Evolutionary conservation across 2,797 vertebrate species (phyloP).

Genomic region (Silurus lanzhouensis): DNA sequence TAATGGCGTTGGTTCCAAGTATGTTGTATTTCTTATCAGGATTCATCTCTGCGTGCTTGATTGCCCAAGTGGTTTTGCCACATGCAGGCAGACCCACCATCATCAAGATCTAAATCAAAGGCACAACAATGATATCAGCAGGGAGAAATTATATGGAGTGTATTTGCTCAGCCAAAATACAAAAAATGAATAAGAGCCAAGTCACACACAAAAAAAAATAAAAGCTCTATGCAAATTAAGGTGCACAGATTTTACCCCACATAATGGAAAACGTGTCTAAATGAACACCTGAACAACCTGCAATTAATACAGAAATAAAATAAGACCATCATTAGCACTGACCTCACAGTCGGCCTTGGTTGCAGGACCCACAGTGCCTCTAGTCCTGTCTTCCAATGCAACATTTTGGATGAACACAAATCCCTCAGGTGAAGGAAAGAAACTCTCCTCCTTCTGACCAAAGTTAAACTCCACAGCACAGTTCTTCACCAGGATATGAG

Average conservation of each 20-base stretch:
- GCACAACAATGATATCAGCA: background rate
- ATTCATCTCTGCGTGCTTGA: slow-evolving; percentile 80
- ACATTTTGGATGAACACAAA: slow-evolving; percentile 83
- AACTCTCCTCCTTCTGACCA: slow-evolving; percentile 84
- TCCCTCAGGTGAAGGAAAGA: slow-evolving; percentile 81
- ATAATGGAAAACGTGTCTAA: background rate
- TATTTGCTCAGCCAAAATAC: background rate
- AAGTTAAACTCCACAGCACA: slow-evolving; percentile 90
- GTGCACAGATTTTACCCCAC: background rate
- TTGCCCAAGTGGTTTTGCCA: slow-evolving; percentile 93
- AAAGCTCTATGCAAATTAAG: background rate
- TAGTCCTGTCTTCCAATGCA: slow-evolving; percentile 76
- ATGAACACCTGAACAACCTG: background rate
- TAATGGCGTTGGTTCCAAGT: slow-evolving; percentile 94
- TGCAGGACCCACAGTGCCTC: slow-evolving; percentile 83
- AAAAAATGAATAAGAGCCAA: background rate
- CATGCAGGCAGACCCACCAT: slow-evolving; percentile 92
- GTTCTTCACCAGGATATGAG: slow-evolving; percentile 87
- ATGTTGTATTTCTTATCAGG: slow-evolving; percentile 92
- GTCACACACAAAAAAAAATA: background rate
- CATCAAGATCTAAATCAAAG: slow-evolving; percentile 83
- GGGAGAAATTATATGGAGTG: background rate
- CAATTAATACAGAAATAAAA: background rate
- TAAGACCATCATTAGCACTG: background rate
- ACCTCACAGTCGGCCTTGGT: slow-evolving; percentile 86